These are phyloP conservation scores for Leucoraja ocellata DNA, from an alignment of 2,797 vertebrate species.

Conservation along the genomic window DNA sequence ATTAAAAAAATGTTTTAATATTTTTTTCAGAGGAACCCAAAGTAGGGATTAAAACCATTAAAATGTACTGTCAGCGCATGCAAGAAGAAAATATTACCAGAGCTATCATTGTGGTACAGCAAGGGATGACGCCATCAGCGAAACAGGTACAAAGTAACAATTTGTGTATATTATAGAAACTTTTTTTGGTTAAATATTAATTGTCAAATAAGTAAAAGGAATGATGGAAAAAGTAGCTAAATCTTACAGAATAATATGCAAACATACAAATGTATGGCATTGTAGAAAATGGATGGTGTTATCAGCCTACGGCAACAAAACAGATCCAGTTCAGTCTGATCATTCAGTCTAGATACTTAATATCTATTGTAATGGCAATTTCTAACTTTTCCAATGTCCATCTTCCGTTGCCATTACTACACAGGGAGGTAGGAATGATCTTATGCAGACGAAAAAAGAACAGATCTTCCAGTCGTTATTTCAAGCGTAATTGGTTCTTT, in stretches of 20 bases:
- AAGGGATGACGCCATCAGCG: slow-evolving; percentile 94
- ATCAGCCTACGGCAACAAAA: background rate
- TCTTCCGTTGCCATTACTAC: no score
- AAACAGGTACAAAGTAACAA: slow-evolving; percentile 69
- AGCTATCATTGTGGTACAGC: slow-evolving; percentile 89
- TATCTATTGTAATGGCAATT: background rate
- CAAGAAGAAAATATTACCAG: slow-evolving; percentile 97
- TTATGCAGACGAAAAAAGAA: no score
- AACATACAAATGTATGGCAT: background rate
- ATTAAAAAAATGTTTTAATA: background rate
- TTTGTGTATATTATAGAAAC: background rate
- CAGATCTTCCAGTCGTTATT: no score
- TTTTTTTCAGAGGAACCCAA: slow-evolving; percentile 82
- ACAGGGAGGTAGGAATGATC: no score
- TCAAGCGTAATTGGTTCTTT: no score
- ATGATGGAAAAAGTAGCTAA: background rate
- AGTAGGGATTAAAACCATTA: slow-evolving; percentile 96
- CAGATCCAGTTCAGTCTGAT: background rate
- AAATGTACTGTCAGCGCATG: slow-evolving; percentile 97
- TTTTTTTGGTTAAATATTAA: background rate
- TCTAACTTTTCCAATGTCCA: no score
- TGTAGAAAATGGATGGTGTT: background rate
- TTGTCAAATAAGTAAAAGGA: background rate
- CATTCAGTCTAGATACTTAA: background rate
- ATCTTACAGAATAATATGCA: background rate